Evolutionary conservation across 2,888 invertebrate genomes (phyloP), one percentile per base, ranked within the genome.

Genomic region (Subacronicta megacephala): DNA sequence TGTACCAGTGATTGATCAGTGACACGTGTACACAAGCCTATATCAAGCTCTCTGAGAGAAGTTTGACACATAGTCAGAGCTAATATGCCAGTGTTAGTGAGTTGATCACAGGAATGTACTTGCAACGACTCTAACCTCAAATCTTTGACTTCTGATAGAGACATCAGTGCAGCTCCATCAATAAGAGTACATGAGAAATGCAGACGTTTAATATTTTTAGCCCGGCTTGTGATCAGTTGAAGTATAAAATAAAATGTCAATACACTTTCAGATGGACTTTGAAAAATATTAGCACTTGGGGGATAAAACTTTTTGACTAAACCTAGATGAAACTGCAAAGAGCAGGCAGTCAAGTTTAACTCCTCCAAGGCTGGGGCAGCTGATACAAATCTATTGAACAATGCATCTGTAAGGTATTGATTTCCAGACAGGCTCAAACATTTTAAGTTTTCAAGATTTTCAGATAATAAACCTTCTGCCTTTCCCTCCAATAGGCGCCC

Each of bases 341-440:
- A 96, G 71, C 96, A 96, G 7, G 95, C 95, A 23, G 96, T 95
- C 61, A 97, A 88, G 77, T 96, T 95, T 0, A 97, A 84, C 13
- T 95, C 91, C 60, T 95, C 93, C 15, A 97, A 81, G 53, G 93
- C 90, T 38, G 95, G 95, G 64, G 96, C 95, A 10, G 96, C 92
- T 7, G 94, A 89, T 2, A 95, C 92, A 77, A 97, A 94, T 75
- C 97, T 95, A 75, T 95, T 95, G 47, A 97, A 95, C 10, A 96
- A 92, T n/a, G 96, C 96, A 93, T 97, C 97, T 2, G 97, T 96
- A 33, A 97, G 89, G 83, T 97, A 97, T 65, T 96, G 95, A 80
- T 97, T 96, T 35, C 95, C 95, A 16, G 95, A 95, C 53, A 97
- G 84, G 53, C 95, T 96, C 18, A 97, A 87, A 49, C 90, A 90